Evolutionary conservation across 2,888 invertebrate species (phyloP).

Genomic region (Nowickia ferox): DNA sequence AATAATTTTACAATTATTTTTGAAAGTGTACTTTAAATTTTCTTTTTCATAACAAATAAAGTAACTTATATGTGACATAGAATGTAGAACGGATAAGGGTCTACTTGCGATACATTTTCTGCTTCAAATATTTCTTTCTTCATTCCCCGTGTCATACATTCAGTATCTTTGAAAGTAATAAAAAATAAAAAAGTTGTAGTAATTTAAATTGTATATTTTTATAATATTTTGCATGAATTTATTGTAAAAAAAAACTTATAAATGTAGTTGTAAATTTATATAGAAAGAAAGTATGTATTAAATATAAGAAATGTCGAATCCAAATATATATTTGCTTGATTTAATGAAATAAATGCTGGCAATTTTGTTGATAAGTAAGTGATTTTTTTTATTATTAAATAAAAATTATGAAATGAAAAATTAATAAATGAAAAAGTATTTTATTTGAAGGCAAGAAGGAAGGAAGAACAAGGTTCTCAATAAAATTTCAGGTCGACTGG

Average conservation of each 20-base stretch:
- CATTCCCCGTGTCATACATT: background rate
- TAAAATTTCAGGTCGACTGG: too few relatives aligned
- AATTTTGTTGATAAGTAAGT: constrained; percentile 70
- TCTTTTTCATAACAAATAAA: background rate
- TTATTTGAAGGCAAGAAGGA: constrained; percentile 9
- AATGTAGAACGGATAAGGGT: background rate
- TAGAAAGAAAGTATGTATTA: constrained; percentile 27
- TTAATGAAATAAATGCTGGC: constrained; percentile 67
- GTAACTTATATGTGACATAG: background rate
- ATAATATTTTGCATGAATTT: constrained; percentile 67
- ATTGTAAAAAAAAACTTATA: constrained; percentile 30
- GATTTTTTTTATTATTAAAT: constrained; percentile 69
- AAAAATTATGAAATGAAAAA: constrained; percentile 64
- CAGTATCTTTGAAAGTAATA: background rate
- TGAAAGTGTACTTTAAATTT: background rate
- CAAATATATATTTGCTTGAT: constrained; percentile 71
- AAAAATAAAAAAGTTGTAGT: constrained; percentile 16
- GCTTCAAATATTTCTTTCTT: background rate
- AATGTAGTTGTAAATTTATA: constrained; percentile 63
- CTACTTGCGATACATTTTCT: background rate
- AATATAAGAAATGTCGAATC: constrained; percentile 62
- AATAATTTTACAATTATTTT: constrained; percentile 3
- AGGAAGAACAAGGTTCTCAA: background rate
- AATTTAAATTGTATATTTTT: constrained; percentile 68
- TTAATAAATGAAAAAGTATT: constrained; percentile 33